phyloP scores from a whole-genome alignment of 2,113 vertebrate species.

The Pteruthius melanotis region DNA sequence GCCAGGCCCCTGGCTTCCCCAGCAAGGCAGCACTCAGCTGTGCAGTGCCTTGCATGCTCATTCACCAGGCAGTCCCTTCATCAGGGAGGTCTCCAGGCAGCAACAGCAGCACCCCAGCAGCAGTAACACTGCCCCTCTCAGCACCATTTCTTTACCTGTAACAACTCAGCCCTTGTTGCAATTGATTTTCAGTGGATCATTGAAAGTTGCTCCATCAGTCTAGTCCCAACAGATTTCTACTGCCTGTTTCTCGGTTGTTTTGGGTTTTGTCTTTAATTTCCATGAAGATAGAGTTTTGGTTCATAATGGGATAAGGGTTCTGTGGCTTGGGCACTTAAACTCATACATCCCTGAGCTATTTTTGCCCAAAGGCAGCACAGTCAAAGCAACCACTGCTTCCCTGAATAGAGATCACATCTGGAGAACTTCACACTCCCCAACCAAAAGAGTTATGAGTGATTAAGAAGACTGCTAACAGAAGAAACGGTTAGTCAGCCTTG shows the following conservation, averaged over 20 bases:
- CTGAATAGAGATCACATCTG: background rate
- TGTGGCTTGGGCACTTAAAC: background rate
- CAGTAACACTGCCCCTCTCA: background rate
- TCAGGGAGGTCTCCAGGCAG: background rate
- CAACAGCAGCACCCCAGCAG: background rate
- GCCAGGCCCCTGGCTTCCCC: background rate
- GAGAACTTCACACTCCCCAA: background rate
- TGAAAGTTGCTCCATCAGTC: background rate
- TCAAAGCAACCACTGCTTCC: background rate
- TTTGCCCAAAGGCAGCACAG: background rate
- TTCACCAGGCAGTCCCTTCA: rapidly evolving
- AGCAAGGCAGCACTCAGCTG: rapidly evolving
- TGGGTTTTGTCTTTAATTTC: background rate
- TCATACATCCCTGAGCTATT: background rate
- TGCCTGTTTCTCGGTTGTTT: background rate
- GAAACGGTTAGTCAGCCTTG: background rate
- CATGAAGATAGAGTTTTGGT: background rate
- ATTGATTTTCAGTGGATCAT: conserved; percentile 12
- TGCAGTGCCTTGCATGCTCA: rapidly evolving
- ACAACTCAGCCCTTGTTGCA: background rate
- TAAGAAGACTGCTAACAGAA: background rate
- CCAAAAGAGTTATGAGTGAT: background rate
- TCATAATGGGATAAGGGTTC: background rate
- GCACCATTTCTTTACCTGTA: background rate
- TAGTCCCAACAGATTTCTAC: background rate